Base-by-base conservation (phyloP, 2,113 vertebrate genomes). In the Verasper variegatus region DNA sequence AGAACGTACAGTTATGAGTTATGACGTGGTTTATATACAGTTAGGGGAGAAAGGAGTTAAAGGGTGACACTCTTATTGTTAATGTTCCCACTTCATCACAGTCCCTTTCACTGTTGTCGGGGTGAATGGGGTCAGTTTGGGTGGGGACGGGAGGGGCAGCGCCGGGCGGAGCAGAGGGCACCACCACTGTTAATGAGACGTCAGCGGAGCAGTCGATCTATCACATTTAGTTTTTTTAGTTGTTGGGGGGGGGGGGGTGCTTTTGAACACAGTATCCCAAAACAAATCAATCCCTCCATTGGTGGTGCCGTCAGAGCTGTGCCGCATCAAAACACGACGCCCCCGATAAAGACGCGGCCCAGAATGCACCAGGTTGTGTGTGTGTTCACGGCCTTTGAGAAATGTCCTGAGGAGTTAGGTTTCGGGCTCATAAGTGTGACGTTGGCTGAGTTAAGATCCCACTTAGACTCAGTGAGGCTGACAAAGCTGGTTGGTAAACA, bases 71-170 rank as follows among this genome's bases (percentile, higher is more conserved):
- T 21, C 4, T 31, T 59, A 11, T 47, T 52, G 20, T 54, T 40
- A n/a, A 20, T 42, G 51, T 26, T 40, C 47, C 10, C 11, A 5
- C 27, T 51, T 45, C 6, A 23, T 78, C 31, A 1, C 0, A 17
- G 58, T 17, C 11, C 17, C 1, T 24, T 5, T 70, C 40, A 55
- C 52, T 62, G 74, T 79, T n/a, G 51, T 55, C 27, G 3, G 64
- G 26, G 55, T 59, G 66, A 88, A 80, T 68, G 64, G 74, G 86
- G 81, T 80, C 71, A 67, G 51, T 45, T 45, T 4, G 57, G 65
- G 47, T 31, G 49, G 47, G 62, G 37, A 10, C 0, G 49, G 81
- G 69, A 11, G 14, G 51, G 58, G 20, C 6, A 6, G 45, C 40
- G 54, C 23, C 11, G 67, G 77, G 82, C 4, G 74, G 74, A 63